A percentile compares a stretch with the other conserved stretches of the same genome.
Evolutionary conservation across 1,140 invertebrate species (phyloP).

Genomic region (Phenacoccus solenopsis): DNA sequence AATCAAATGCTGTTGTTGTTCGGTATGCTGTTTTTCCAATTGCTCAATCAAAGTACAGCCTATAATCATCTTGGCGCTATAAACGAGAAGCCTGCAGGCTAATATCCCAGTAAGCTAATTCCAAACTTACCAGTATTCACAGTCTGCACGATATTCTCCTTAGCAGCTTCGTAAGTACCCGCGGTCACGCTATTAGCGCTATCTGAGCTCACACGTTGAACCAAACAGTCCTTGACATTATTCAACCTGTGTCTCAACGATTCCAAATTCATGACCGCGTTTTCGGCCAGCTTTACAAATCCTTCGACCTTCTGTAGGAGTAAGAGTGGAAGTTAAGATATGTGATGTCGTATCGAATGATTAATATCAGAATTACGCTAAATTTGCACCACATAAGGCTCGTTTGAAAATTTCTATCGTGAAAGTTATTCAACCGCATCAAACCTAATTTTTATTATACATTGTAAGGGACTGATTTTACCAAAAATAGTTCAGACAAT

Average conservation of each 20-base stretch:
- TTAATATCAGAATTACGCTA: background rate
- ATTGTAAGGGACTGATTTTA: no score
- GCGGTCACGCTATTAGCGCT: conserved; percentile 25
- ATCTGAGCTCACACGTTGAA: conserved; percentile 26
- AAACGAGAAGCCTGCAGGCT: no score
- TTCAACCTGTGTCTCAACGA: conserved; percentile 39
- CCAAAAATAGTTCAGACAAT: no score
- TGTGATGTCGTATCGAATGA: no score
- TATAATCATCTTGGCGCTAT: no score
- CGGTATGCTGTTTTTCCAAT: conserved; percentile 22
- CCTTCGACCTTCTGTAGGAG: conserved; percentile 46
- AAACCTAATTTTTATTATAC: no score
- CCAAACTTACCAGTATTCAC: background rate
- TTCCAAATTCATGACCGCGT: conserved; percentile 41
- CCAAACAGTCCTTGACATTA: conserved; percentile 22
- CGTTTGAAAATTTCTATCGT: no score
- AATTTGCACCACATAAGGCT: background rate
- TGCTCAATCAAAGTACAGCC: conserved; percentile 25
- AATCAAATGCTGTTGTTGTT: conserved; percentile 16
- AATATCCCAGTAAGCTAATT: background rate
- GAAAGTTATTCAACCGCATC: no score
- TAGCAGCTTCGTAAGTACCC: conserved; percentile 31
- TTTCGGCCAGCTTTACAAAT: conserved; percentile 40
- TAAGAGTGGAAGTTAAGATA: no score
- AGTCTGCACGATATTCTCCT: background rate